phyloP scores from a whole-genome alignment of 2,797 vertebrate species.

The Triplophysa bombifrons region DNA sequence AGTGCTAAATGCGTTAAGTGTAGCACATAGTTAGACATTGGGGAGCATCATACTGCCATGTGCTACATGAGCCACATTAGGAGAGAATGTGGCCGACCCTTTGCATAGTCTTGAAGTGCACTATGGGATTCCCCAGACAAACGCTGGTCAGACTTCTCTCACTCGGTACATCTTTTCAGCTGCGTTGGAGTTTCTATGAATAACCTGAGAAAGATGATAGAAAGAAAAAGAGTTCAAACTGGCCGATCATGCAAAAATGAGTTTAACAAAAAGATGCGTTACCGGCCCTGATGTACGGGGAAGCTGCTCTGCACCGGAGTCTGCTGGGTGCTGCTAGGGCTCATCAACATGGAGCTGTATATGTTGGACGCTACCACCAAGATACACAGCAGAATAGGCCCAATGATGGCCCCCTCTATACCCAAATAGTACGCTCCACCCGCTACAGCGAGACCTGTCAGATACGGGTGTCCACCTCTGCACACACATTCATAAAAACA shows the following conservation, averaged over 20 bases:
- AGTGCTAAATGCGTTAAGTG: conserved; percentile 5
- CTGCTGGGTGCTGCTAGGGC: conserved; percentile 85
- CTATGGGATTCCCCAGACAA: conserved; percentile 4
- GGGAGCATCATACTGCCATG: neutral
- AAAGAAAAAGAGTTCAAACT: neutral
- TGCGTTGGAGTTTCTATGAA: conserved; percentile 70
- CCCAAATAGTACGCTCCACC: conserved; percentile 96
- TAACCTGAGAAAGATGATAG: conserved; percentile 55
- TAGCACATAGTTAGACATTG: conserved; percentile 10
- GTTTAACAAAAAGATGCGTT: conserved; percentile 28
- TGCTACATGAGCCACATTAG: conserved; percentile 15
- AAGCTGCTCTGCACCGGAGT: conserved; percentile 86
- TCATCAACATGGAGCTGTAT: conserved; percentile 97
- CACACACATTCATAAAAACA: neutral
- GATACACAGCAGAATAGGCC: conserved; percentile 96
- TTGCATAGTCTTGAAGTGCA: neutral
- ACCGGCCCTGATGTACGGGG: conserved; percentile 82
- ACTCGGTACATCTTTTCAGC: conserved; percentile 70
- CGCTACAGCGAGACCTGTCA: conserved; percentile 95
- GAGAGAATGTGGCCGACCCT: neutral
- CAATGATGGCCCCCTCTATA: conserved; percentile 96
- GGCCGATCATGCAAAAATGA: too few species aligned
- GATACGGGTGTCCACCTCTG: conserved; percentile 95
- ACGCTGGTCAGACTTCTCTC: conserved; percentile 37
- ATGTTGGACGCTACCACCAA: conserved; percentile 98